Evolutionary conservation across 2,888 invertebrate genomes (phyloP).

Genomic region (Stramonita haemastoma): DNA sequence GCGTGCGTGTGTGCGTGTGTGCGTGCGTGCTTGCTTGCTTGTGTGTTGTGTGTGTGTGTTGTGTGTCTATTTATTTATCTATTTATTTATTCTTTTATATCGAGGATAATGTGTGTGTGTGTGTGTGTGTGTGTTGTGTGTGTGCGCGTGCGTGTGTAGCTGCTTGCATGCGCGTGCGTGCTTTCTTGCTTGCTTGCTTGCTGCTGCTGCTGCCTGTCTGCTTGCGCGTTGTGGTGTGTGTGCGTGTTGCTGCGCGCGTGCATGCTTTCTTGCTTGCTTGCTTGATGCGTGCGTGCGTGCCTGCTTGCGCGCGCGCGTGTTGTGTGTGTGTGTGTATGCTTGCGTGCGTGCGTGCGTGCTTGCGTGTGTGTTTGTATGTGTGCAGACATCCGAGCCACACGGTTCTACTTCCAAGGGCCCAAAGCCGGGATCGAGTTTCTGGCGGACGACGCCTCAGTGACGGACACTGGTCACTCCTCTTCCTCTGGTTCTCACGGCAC

Average conservation of each 20-base stretch:
- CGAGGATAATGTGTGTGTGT: not conserved
- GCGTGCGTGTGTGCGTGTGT: no score
- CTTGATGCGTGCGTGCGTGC: not conserved
- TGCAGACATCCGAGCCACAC: slow-evolving; percentile 18
- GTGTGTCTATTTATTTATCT: not conserved
- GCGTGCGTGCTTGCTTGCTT: not conserved
- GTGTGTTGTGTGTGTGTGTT: not conserved
- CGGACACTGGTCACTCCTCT: not conserved
- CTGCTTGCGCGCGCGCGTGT: not conserved
- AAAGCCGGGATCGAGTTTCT: not conserved
- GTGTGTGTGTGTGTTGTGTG: not conserved
- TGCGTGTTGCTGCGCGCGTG: not conserved
- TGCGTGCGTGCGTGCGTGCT: not conserved
- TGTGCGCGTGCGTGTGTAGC: not conserved
- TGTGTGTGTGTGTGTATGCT: not conserved
- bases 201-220: not conserved
- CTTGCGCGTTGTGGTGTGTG: not conserved
- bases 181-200: not conserved
- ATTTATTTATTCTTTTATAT: no score
- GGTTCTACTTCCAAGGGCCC: slow-evolving; percentile 34
- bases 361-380: not conserved
- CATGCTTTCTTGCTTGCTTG: not conserved
- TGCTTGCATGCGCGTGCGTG: not conserved
- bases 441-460: slow-evolving; percentile 34
- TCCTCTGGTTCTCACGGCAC: not conserved